Evolutionary conservation across 1,140 invertebrate genomes (phyloP).

Genomic region (Drosophila suzukii): DNA sequence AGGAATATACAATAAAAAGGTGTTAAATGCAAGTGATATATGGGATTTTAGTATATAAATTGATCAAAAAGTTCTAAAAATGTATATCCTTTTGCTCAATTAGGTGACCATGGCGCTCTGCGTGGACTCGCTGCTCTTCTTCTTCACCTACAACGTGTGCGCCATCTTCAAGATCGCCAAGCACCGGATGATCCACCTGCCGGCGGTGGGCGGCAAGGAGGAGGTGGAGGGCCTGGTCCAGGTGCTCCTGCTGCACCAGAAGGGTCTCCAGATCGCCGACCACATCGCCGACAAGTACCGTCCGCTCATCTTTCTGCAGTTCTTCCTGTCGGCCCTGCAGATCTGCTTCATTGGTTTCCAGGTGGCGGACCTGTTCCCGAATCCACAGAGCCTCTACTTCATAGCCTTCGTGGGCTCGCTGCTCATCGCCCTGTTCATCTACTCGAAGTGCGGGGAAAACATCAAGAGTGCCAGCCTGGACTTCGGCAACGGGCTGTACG

Average conservation of each 20-base stretch:
- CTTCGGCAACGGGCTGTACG: constrained; percentile 56
- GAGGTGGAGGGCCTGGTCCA: constrained; percentile 43
- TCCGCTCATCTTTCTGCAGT: constrained; percentile 63
- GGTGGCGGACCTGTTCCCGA: constrained; percentile 62
- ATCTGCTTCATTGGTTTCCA: constrained; percentile 71
- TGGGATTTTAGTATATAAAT: too few species aligned
- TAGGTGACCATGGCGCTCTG: constrained; percentile 55
- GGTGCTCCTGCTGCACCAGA: constrained; percentile 60
- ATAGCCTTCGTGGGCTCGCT: constrained; percentile 59
- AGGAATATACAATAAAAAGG: too few species aligned
- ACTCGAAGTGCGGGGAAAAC: constrained; percentile 70
- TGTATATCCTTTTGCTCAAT: too few species aligned
- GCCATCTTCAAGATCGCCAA: constrained; percentile 68
- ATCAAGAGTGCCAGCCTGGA: constrained; percentile 64
- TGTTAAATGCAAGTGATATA: too few species aligned
- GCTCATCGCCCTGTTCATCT: constrained; percentile 66
- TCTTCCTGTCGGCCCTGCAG: constrained; percentile 60
- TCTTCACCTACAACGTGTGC: constrained; percentile 69
- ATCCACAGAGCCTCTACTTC: constrained; percentile 61
- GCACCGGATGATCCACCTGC: constrained; percentile 49
- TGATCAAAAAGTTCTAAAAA: too few species aligned
- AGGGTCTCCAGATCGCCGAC: constrained; percentile 51
- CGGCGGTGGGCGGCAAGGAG: constrained; percentile 8
- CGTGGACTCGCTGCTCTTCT: constrained; percentile 65
- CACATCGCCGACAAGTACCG: constrained; percentile 37